Conservation (phyloP, 2,888 invertebrate genomes). For the Dryococelus australis region DNA sequence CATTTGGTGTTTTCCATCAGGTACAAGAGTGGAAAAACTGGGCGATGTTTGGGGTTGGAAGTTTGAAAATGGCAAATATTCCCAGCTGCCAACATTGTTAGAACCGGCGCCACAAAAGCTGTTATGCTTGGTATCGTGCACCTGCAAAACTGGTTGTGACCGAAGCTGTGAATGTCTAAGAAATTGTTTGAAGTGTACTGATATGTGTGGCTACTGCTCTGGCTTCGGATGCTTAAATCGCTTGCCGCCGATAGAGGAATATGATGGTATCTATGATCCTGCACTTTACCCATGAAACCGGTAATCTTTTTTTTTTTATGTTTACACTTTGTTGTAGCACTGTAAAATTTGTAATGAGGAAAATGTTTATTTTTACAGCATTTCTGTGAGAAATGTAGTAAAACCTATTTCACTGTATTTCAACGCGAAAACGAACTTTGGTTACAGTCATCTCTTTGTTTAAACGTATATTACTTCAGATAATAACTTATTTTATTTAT, state of each 20-base stretch:
- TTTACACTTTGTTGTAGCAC: too few relatives aligned
- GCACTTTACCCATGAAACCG: neutral
- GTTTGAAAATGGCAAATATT: slow-evolving; percentile 13
- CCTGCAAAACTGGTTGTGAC: slow-evolving; percentile 20
- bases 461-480: too few relatives aligned
- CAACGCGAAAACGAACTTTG: too few relatives aligned
- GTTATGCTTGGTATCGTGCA: slow-evolving; percentile 21
- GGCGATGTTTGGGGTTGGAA: slow-evolving; percentile 18
- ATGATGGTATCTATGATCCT: neutral
- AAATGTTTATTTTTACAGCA: too few relatives aligned
- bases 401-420: too few relatives aligned
- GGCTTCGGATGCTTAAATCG: neutral
- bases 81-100: neutral
- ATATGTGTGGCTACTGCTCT: slow-evolving; percentile 22
- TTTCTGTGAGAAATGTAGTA: too few relatives aligned
- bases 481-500: too few relatives aligned
- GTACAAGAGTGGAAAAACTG: slow-evolving; percentile 19
- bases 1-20: slow-evolving; percentile 12
- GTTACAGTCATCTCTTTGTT: too few relatives aligned
- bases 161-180: slow-evolving; percentile 22
- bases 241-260: slow-evolving; percentile 21
- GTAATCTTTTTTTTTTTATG: neutral
- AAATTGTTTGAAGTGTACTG: neutral
- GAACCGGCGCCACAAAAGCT: slow-evolving; percentile 20
- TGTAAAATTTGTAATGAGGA: too few relatives aligned